phyloP scores from a whole-genome alignment of 2,113 vertebrate species.

The Centropus bengalensis region DNA sequence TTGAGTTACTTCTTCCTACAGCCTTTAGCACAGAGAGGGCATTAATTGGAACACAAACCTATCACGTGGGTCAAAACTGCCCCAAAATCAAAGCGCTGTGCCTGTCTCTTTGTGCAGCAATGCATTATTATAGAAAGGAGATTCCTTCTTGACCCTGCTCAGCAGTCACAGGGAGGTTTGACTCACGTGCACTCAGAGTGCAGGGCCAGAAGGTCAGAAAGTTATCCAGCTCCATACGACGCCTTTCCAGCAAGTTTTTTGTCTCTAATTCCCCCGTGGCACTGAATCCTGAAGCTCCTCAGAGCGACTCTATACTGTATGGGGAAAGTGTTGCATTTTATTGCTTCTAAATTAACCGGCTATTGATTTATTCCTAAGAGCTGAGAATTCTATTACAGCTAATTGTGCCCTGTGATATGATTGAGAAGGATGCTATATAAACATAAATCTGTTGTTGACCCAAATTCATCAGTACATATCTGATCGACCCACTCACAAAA shows the following conservation, averaged over 20 bases:
- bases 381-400: constrained; percentile 34
- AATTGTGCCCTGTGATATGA: constrained; percentile 7
- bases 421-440: not conserved
- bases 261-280: not conserved
- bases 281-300: not conserved
- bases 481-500: not conserved
- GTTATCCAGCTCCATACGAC: not conserved
- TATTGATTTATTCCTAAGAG: constrained; percentile 49
- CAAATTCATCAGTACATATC: not conserved
- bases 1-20: not conserved
- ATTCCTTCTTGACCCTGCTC: not conserved
- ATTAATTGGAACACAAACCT: not conserved
- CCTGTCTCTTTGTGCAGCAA: not conserved
- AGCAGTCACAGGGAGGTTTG: not conserved
- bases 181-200: not conserved
- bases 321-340: constrained; percentile 7
- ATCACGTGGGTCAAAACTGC: not conserved
- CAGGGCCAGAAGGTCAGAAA: not conserved
- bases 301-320: not conserved
- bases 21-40: not conserved
- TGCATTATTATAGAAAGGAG: not conserved
- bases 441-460: not conserved
- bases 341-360: constrained; percentile 12
- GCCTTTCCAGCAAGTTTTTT: not conserved
- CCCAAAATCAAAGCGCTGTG: not conserved